A percentile compares a stretch with the other conserved stretches of the same genome.
Evolutionary conservation across 2,113 vertebrate species (phyloP).

Genomic region (Chrysemys picta): DNA sequence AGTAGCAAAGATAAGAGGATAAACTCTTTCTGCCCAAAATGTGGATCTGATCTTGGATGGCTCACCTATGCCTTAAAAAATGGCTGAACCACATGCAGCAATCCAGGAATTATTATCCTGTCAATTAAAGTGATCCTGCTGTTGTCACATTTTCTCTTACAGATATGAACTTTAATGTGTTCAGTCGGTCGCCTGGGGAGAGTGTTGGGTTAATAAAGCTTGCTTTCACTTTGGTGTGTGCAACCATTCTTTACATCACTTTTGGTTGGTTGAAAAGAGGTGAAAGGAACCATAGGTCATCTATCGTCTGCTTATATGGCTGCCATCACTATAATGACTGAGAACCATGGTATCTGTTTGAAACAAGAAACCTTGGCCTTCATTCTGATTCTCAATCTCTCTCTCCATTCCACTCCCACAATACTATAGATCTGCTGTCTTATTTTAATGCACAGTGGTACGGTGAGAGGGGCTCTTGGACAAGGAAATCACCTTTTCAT

Average conservation of each 20-base stretch:
- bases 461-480: constrained; percentile 62
- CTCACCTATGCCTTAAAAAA: not conserved
- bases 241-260: constrained; percentile 35
- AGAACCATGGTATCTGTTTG: not conserved
- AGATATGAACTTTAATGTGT: not conserved
- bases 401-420: constrained; percentile 4
- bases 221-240: not conserved
- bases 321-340: not conserved
- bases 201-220: not conserved
- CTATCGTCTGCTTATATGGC: not conserved
- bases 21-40: not conserved
- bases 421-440: constrained; percentile 64
- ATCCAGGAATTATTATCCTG: not conserved
- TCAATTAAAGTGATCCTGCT: not conserved
- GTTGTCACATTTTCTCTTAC: not conserved
- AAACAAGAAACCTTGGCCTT: constrained; percentile 67
- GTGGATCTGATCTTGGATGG: not conserved
- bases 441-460: constrained; percentile 68
- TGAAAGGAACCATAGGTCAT: constrained; percentile 61
- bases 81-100: not conserved
- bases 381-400: not conserved
- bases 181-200: not conserved
- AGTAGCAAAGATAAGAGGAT: not conserved
- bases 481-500: constrained; percentile 51
- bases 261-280: constrained; percentile 63